Evolutionary conservation across 2,888 invertebrate genomes (phyloP), one percentile per base, ranked within the genome.

Genomic region (Melieria omissa): DNA sequence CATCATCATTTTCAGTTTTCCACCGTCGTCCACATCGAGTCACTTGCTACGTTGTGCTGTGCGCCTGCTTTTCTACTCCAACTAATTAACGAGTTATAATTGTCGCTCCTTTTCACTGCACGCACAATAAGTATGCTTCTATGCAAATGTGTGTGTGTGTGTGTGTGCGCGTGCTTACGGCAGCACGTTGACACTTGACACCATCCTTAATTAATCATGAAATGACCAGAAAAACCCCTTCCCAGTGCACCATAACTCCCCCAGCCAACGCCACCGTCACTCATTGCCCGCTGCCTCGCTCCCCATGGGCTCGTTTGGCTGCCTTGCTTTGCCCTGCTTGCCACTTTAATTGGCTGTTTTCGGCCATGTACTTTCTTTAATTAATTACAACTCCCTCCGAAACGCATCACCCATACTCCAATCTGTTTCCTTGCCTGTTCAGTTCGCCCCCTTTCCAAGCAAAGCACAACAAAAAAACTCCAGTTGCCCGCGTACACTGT

Each of bases 71-170:
- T 78, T 82, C 81, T 83, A 81, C 83, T 83, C 83, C 82, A 84
- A 83, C 84, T 85, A 85, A 84, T 84, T 84, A 84, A 84, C 82
- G 79, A 80, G 81, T 84, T 84, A 81, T 84, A 81, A 82, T 82
- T 81, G 77, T 74, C 78, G 61, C 62, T 62, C 46, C 69, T 52
- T 14, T 52, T n/a, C n/a, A 8, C 14, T 76, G 70, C 44, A 5
- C 46, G 29, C 29, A 29, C 3, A 29, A 29, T 29, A 29, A 29
- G 29, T 29, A 29, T 29, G 29, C 29, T 29, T 29, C 29, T 29
- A 29, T 29, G 29, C 29, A 29, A 2, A 60, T 60, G 67, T 58
- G 67, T 4, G 67, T 67, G 49, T 44, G n/a, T 60, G 60, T 6
- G 67, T 67, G 49, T 42, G n/a, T 60, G 60, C 4, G 67, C 7